Conservation (phyloP, 2,113 vertebrate species). For the Sisor rabdophorus region DNA sequence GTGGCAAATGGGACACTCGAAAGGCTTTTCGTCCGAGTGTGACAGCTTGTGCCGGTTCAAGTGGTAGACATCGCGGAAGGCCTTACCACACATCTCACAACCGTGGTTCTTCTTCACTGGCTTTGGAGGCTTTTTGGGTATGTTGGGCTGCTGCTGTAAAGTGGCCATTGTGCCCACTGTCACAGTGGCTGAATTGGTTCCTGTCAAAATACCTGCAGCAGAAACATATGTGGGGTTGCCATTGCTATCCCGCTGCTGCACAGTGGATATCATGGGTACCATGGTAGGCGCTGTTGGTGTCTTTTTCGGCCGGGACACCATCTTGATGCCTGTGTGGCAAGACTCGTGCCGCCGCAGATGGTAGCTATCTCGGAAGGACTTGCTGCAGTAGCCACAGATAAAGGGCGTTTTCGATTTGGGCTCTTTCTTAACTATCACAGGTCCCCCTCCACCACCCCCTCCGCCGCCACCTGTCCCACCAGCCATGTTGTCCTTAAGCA, state of each 20-base stretch:
- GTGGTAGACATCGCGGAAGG: constrained; percentile 96
- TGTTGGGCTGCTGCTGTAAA: constrained; percentile 61
- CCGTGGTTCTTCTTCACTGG: constrained; percentile 97
- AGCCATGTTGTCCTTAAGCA: constrained; percentile 83
- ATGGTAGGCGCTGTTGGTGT: constrained; percentile 79
- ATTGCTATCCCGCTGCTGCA: constrained; percentile 84
- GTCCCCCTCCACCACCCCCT: constrained; percentile 53
- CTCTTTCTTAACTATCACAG: constrained; percentile 90
- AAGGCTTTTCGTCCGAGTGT: constrained; percentile 95
- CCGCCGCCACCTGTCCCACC: constrained; percentile 58
- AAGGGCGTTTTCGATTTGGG: constrained; percentile 94
- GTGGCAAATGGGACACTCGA: constrained; percentile 96
- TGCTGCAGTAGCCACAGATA: constrained; percentile 96
- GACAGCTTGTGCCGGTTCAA: constrained; percentile 97
- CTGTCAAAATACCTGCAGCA: constrained; percentile 89
- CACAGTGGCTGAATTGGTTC: constrained; percentile 87
- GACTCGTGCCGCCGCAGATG: constrained; percentile 95
- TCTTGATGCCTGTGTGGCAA: constrained; percentile 95
- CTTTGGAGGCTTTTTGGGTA: constrained; percentile 91
- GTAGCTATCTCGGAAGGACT: constrained; percentile 98
- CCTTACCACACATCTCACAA: constrained; percentile 97
- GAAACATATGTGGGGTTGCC: constrained; percentile 84
- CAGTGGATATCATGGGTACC: constrained; percentile 92
- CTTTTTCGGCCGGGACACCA: constrained; percentile 96
- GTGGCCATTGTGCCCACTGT: constrained; percentile 63